Evolutionary conservation across 2,888 invertebrate genomes (phyloP), one percentile per base, ranked within the genome.

Genomic region (Acholoe squamosa): DNA sequence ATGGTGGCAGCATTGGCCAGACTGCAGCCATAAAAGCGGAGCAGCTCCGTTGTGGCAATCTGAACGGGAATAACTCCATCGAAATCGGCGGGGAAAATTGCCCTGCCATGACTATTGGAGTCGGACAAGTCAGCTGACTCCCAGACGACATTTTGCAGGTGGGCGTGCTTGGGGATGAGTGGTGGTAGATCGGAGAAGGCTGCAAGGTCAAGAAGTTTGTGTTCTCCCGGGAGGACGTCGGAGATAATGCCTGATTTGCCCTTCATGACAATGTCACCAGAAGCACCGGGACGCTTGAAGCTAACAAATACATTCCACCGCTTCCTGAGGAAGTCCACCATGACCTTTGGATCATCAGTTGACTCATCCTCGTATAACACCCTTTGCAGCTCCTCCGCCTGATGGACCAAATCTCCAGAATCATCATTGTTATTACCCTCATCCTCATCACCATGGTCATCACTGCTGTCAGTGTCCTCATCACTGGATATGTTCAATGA

Each of bases 181-280:
- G 89, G 61, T 0, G 71, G 54, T 16, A 56, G 77, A 33, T 91
- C 91, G 25, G 89, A 80, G 43, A 80, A 91, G 34, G 71, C 90
- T 25, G 92, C 91, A 0, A 93, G 90, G 88, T 92, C 93, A 1
- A 92, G 89, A 0, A 93, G 91, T 61, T 56, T 91, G 54, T 93
- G 92, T 28, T 92, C 86, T 3, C 93, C 93, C 0, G 92, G 92
- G 19, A 91, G 80, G 3, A 92, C n/a, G 77, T 92, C 92, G 25
- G 89, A 33, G 7, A 80, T 80, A 14, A 80, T 34, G 19, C 61
- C 61, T 16, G 34, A 28, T 31, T 31, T 31, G 5, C 91, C 91
- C 77, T 67, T 88, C 91, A 91, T 89, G n/a, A 91, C 91, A 19
- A 89, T 28, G n/a, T 89, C 84, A 16, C 91, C 91, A 25, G 89